Conservation (phyloP, 30 jellyfish, hydroid and myxozoan genomes). For the Sanderia malayensis region DNA sequence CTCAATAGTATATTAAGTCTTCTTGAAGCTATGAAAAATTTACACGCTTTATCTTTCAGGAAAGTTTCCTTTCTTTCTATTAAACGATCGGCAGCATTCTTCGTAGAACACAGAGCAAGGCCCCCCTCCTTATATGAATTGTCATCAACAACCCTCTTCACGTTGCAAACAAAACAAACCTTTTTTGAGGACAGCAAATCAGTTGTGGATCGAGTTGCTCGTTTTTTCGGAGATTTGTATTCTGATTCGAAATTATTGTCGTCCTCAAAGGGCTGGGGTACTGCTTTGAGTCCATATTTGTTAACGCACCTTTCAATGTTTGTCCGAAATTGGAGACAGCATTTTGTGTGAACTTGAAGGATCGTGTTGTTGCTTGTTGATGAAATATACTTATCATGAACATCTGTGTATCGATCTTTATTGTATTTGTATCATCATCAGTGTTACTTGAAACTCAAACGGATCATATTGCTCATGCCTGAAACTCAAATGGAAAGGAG, state of each 20-base stretch:
- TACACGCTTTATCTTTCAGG: constrained; percentile 1
- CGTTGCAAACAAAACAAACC: not conserved
- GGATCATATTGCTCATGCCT: not conserved
- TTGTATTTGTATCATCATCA: not conserved
- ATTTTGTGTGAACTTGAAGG: not conserved
- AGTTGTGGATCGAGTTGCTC: constrained; percentile 2
- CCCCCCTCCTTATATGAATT: not conserved
- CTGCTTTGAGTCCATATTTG: not conserved
- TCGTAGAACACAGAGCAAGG: constrained; percentile 1
- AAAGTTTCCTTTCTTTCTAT: not conserved
- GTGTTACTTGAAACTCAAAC: not conserved
- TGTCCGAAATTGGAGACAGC: not conserved
- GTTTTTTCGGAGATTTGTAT: not conserved
- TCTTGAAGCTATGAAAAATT: not conserved
- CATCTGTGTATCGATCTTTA: not conserved
- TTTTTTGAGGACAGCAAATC: not conserved
- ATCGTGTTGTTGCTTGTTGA: not conserved
- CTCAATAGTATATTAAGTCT: not conserved
- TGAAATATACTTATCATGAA: not conserved
- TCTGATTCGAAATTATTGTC: not conserved
- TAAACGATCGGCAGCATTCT: not conserved
- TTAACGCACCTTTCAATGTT: not conserved
- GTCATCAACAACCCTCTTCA: not conserved
- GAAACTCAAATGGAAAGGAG: constrained; percentile 1
- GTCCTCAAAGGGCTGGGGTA: not conserved